These are phyloP conservation scores for Podilymbus podiceps DNA, from an alignment of 2,113 vertebrate species.

Conservation along the genomic window DNA sequence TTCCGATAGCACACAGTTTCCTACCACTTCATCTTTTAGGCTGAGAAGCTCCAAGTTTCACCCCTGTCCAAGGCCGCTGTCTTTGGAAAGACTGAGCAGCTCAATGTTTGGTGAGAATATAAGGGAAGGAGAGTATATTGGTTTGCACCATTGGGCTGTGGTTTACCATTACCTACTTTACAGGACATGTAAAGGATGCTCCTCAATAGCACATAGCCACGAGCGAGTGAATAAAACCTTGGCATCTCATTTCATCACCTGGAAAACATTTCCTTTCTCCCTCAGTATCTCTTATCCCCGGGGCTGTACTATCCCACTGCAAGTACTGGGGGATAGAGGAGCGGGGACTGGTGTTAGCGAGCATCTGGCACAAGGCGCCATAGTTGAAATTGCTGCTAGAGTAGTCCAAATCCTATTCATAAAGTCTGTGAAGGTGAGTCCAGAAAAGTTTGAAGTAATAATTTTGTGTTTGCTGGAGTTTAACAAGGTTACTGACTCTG, in stretches of 20 bases:
- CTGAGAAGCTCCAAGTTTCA: background rate
- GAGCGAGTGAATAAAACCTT: background rate
- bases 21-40: background rate
- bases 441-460: background rate
- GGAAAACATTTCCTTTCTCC: background rate
- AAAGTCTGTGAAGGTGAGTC: background rate
- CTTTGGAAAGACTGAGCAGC: background rate
- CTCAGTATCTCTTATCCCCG: background rate
- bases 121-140: background rate
- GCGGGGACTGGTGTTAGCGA: background rate
- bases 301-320: background rate
- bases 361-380: background rate
- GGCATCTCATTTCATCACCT: background rate
- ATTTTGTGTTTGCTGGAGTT: background rate
- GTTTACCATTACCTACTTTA: background rate
- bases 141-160: background rate
- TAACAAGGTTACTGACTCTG: background rate
- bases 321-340: background rate
- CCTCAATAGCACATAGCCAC: background rate
- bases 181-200: background rate
- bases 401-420: constrained; percentile 24
- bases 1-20: background rate
- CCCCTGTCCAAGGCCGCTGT: background rate
- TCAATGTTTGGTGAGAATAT: background rate
- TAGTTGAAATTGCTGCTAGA: background rate